These are phyloP conservation scores for Yponomeuta evonymella DNA, from an alignment of 2,888 invertebrate species.

Conservation along the genomic window DNA sequence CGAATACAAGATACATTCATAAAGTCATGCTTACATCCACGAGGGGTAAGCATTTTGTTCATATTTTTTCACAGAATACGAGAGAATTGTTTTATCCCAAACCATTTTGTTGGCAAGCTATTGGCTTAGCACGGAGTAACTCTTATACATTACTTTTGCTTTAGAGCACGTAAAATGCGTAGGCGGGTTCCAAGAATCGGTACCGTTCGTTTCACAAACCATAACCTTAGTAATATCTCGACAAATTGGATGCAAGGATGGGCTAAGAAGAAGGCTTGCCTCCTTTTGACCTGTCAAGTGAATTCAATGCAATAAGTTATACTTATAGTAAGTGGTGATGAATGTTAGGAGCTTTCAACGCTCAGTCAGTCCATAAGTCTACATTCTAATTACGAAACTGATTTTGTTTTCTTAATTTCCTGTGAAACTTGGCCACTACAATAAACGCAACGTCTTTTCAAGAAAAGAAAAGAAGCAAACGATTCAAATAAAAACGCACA, in stretches of 20 bases:
- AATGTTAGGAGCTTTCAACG: no score
- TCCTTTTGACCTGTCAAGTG: not conserved
- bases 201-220: constrained; percentile 5
- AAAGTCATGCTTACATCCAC: no score
- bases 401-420: not conserved
- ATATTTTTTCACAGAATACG: no score
- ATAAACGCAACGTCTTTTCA: not conserved
- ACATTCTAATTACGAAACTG: not conserved
- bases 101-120: no score
- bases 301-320: not conserved
- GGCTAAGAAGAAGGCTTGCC: not conserved
- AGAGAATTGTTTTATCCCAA: no score
- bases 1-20: no score
- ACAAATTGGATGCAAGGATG: constrained; percentile 4
- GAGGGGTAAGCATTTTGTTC: no score
- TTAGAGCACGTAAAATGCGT: constrained; percentile 9
- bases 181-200: constrained; percentile 14
- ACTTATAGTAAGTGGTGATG: no score
- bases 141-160: not conserved
- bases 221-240: constrained; percentile 5
- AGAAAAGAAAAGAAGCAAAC: not conserved
- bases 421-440: not conserved
- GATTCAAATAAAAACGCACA: constrained; percentile 25
- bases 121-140: no score
- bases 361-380: no score